Conservation (phyloP, 2,113 vertebrate species). For the Dicentrarchus labrax region DNA sequence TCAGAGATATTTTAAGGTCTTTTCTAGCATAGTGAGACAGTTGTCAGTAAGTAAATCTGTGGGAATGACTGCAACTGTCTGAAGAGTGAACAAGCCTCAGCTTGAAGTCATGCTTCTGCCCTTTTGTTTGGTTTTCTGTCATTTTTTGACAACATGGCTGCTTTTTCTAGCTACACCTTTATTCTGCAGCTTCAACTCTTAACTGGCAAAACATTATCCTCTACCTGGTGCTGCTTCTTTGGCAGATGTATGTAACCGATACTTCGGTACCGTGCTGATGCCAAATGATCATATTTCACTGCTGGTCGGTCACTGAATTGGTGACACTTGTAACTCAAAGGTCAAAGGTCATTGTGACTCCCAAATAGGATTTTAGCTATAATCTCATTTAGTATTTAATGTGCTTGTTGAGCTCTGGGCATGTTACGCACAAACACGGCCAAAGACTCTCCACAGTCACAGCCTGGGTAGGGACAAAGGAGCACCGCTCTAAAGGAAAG, state of each 20-base stretch:
- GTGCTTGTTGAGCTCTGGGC: too few relatives aligned
- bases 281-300: too few relatives aligned
- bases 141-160: neutral
- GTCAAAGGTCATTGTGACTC: too few relatives aligned
- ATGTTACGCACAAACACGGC: too few relatives aligned
- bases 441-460: too few relatives aligned
- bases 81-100: neutral
- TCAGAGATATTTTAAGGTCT: neutral
- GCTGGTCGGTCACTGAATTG: too few relatives aligned
- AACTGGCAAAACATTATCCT: neutral
- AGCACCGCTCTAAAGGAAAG: too few relatives aligned
- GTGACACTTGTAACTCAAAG: too few relatives aligned
- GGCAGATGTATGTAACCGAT: neutral
- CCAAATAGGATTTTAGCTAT: too few relatives aligned
- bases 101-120: neutral
- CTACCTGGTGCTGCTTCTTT: neutral
- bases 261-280: too few relatives aligned
- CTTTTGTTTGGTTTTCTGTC: neutral
- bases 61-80: neutral
- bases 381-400: too few relatives aligned
- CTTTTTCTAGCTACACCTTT: neutral
- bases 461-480: too few relatives aligned
- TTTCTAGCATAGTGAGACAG: neutral
- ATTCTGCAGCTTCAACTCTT: neutral
- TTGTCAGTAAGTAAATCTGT: neutral